Evolutionary conservation across 2,113 vertebrate species (phyloP).

Genomic region (Phrynosoma blainvillii): DNA sequence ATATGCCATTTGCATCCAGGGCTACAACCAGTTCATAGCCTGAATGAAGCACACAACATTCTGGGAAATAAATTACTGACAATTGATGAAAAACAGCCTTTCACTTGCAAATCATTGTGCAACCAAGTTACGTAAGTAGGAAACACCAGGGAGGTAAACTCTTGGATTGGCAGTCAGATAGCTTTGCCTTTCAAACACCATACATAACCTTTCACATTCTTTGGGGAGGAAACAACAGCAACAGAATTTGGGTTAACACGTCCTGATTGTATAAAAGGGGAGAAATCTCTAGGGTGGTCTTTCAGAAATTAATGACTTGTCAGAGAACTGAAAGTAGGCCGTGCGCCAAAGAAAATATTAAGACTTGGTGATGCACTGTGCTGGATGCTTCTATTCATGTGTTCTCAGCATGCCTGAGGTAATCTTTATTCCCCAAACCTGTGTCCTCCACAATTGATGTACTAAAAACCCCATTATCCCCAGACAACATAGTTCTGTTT

Average conservation of each 20-base stretch:
- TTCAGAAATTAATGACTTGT: slow-evolving; percentile 44
- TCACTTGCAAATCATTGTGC: slow-evolving; percentile 10
- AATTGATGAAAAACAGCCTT: slow-evolving; percentile 23
- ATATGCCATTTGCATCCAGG: neutral
- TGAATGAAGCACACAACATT: neutral
- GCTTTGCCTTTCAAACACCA: neutral
- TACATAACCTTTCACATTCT: slow-evolving; percentile 1
- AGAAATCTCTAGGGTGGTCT: slow-evolving; percentile 28
- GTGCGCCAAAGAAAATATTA: slow-evolving; percentile 24
- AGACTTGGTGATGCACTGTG: slow-evolving; percentile 14
- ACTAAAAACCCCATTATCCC: neutral
- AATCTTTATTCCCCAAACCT: neutral
- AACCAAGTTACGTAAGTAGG: slow-evolving; percentile 1
- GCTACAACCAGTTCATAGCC: neutral
- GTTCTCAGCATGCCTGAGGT: slow-evolving; percentile 8
- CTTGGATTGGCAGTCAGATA: neutral
- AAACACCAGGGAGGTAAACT: slow-evolving; percentile 19
- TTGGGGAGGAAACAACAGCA: slow-evolving; percentile 21
- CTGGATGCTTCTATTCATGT: slow-evolving; percentile 12
- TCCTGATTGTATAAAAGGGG: slow-evolving; percentile 4
- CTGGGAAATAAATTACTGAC: slow-evolving; percentile 44
- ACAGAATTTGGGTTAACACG: slow-evolving; percentile 26
- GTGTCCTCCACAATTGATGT: neutral
- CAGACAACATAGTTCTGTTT: neutral
- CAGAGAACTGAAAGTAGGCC: slow-evolving; percentile 10